Evolutionary conservation across 2,797 vertebrate species (phyloP).

Genomic region (Hydrophis major): DNA sequence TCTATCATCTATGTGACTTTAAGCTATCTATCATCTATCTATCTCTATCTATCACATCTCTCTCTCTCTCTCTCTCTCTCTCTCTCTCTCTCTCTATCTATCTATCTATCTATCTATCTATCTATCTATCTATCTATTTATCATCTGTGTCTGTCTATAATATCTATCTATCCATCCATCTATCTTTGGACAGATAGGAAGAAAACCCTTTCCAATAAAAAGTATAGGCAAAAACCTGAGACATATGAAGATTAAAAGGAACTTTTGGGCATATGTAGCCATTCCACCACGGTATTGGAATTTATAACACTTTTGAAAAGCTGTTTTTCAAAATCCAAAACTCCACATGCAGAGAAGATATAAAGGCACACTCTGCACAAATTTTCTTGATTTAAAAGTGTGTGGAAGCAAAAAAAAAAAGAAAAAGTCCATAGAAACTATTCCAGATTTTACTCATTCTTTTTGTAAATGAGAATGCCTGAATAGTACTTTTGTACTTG

Average conservation of each 20-base stretch:
- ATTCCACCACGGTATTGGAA: neutral
- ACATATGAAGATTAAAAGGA: neutral
- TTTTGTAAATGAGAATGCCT: constrained; percentile 49
- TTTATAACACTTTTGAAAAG: neutral
- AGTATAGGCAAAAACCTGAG: neutral
- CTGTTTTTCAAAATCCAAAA: neutral
- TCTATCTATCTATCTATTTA: neutral
- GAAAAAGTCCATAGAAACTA: neutral
- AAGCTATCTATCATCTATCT: too few species aligned
- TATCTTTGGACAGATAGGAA: neutral
- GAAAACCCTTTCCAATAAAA: neutral
- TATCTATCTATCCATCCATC: too few species aligned
- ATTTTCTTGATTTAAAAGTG: neutral
- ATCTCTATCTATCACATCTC: too few species aligned
- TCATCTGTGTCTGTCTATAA: too few species aligned
- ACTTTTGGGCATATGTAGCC: neutral
- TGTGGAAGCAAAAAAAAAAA: neutral
- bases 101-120: neutral
- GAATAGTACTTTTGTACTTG: constrained; percentile 26
- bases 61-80: too few species aligned
- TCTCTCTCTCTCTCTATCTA: too few species aligned
- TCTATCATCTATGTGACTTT: too few species aligned
- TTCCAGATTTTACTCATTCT: neutral
- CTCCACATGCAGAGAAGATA: neutral
- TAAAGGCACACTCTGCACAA: neutral